Base-by-base conservation (phyloP, 2,888 invertebrate species). In the Lasioglossum marginatum region DNA sequence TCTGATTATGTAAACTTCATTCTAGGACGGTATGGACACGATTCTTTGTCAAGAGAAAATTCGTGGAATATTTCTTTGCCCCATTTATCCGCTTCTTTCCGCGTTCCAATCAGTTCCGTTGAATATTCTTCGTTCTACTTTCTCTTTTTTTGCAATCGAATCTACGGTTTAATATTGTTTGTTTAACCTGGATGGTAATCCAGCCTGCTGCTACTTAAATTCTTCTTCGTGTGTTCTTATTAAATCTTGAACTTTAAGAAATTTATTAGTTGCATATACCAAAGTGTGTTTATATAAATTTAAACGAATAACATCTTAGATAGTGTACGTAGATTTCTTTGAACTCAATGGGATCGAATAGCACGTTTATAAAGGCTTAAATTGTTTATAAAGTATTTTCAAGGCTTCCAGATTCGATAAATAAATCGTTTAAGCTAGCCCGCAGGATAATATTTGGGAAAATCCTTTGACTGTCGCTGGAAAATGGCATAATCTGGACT, bases 401-500 rank as follows among this genome's bases (percentile, higher is more conserved):
- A 23, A 23, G 23, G 3, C 52, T 48, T 52, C 1, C 23, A 23
- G 52, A 23, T 23, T 52, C 23, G 23, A 10, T 23, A 52, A 52
- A 52, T 52, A 10, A 52, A 52, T 52, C 52, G 2, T 52, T 23
- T 23, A 3, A 1, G 23, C 52, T 23, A 23, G 2, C 2, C 4
- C 60, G 27, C 27, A 27, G 60, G 27, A 27, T 3, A 14, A 27
- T 60, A 52, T 52, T 23, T 8, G 3, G 23, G 23, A 23, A 23
- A 52, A 52, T 52, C 52, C 27, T 27, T 60, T 27, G 27, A 14
- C 27, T 1, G 60, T 10, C 27, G 60, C 4, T 1, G 60, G 43
- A 66, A 81, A 81, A 85, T 37, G 79, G 37, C 77, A 63, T 79
- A 85, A 82, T 77, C 81, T 68, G 82, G 79, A 79, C 85, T 81